These are phyloP conservation scores for Rhopalosiphum padi DNA, from an alignment of 1,140 invertebrate species.

Conservation along the genomic window DNA sequence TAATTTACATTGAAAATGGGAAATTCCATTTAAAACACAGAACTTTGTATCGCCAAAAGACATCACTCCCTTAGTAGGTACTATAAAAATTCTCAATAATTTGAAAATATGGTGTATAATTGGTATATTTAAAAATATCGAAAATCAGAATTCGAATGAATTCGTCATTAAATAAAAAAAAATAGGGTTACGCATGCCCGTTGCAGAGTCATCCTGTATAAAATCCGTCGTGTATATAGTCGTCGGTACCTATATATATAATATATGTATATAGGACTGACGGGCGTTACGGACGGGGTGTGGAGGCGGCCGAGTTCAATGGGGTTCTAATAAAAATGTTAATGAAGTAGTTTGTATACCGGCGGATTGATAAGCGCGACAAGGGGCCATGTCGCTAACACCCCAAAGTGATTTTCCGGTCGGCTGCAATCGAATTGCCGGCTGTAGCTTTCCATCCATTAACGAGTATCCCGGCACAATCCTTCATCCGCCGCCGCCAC, in stretches of 20 bases:
- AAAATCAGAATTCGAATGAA: too few species aligned
- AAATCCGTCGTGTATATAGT: not conserved
- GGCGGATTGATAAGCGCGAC: slow-evolving; percentile 57
- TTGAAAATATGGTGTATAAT: too few species aligned
- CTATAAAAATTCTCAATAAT: too few species aligned
- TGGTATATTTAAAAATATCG: too few species aligned
- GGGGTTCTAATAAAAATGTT: slow-evolving; percentile 58
- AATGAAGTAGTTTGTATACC: slow-evolving; percentile 58
- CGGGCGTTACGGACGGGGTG: not conserved
- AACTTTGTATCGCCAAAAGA: too few species aligned
- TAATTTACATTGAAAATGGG: too few species aligned
- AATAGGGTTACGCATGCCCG: too few species aligned
- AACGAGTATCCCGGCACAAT: slow-evolving; percentile 55
- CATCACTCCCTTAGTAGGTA: too few species aligned
- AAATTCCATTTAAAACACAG: too few species aligned
- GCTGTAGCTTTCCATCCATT: slow-evolving; percentile 58
- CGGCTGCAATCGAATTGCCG: slow-evolving; percentile 57
- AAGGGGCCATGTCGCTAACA: slow-evolving; percentile 57
- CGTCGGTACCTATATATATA: not conserved
- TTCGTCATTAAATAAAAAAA: too few species aligned
- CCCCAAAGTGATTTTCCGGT: slow-evolving; percentile 58
- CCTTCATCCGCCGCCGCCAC: slow-evolving; percentile 50
- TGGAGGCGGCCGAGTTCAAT: slow-evolving; percentile 27
- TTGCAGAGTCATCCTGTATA: too few species aligned
- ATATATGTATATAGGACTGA: not conserved